These are phyloP conservation scores for Amyelois transitella DNA, from an alignment of 1,140 invertebrate species.

Conservation along the genomic window DNA sequence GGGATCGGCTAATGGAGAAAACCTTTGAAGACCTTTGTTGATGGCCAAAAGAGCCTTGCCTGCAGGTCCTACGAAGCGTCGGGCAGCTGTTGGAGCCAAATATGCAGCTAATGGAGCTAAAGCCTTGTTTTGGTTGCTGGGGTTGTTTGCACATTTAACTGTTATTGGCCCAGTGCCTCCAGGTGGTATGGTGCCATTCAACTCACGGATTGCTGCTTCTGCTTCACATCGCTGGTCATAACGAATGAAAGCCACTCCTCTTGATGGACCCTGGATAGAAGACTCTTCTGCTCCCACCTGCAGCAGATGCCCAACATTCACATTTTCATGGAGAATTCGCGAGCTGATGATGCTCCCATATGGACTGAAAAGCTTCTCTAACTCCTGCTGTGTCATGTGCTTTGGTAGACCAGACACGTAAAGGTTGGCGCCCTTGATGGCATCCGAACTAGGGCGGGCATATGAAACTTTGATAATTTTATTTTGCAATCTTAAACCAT, in stretches of 20 bases:
- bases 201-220: constrained; percentile 76
- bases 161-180: constrained; percentile 76
- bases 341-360: constrained; percentile 91
- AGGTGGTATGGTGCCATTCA: constrained; percentile 77
- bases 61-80: constrained; percentile 72
- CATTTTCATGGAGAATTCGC: constrained; percentile 90
- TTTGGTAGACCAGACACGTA: constrained; percentile 92
- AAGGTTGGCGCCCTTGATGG: constrained; percentile 92
- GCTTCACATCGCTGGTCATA: constrained; percentile 78
- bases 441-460: constrained; percentile 90
- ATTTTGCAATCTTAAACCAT: constrained; percentile 90
- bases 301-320: constrained; percentile 77
- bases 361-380: constrained; percentile 87
- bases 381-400: constrained; percentile 88
- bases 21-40: constrained; percentile 92
- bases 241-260: constrained; percentile 78
- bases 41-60: constrained; percentile 88
- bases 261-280: constrained; percentile 70
- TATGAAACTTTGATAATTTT: constrained; percentile 95
- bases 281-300: constrained; percentile 63
- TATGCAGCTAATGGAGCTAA: constrained; percentile 70
- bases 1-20: constrained; percentile 86
- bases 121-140: constrained; percentile 76
- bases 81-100: constrained; percentile 69
- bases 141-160: constrained; percentile 78